These are phyloP conservation scores for Dromius quadrimaculatus DNA, from an alignment of 2,888 invertebrate genomes.

Conservation along the genomic window DNA sequence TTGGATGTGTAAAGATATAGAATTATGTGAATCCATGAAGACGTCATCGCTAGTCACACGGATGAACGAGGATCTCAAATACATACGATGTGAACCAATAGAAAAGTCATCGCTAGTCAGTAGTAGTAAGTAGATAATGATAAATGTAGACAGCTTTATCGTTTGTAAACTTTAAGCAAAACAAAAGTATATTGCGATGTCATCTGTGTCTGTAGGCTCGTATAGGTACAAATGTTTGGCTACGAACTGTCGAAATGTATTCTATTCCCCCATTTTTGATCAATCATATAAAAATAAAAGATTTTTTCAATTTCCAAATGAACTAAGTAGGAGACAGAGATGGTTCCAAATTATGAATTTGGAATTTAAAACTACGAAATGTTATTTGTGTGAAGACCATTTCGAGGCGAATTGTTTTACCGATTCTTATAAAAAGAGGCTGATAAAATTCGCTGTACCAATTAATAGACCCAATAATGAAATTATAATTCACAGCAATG, in stretches of 20 bases:
- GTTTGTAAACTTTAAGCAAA: too few relatives aligned
- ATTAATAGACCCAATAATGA: background rate
- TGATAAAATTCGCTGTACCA: background rate
- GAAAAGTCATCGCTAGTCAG: too few relatives aligned
- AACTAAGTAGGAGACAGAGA: background rate
- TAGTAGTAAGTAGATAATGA: too few relatives aligned
- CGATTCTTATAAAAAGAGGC: background rate
- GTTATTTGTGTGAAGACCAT: background rate
- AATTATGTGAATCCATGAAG: too few relatives aligned
- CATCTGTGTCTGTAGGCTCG: too few relatives aligned
- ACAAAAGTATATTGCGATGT: too few relatives aligned
- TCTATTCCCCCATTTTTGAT: background rate
- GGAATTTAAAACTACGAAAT: background rate
- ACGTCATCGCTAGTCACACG: too few relatives aligned
- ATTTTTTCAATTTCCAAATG: background rate
- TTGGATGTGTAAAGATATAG: too few relatives aligned
- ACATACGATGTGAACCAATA: too few relatives aligned
- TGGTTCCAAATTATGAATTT: background rate
- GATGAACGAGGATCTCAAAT: too few relatives aligned
- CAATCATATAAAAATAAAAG: background rate
- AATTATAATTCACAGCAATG: slow-evolving; percentile 1
- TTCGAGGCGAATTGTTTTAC: background rate
- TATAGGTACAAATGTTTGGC: too few relatives aligned
- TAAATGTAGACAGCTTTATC: too few relatives aligned
- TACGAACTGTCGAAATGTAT: background rate